Evolutionary conservation across 2,888 invertebrate species (phyloP).

Genomic region (Kuschelorhynchus macadamiae): DNA sequence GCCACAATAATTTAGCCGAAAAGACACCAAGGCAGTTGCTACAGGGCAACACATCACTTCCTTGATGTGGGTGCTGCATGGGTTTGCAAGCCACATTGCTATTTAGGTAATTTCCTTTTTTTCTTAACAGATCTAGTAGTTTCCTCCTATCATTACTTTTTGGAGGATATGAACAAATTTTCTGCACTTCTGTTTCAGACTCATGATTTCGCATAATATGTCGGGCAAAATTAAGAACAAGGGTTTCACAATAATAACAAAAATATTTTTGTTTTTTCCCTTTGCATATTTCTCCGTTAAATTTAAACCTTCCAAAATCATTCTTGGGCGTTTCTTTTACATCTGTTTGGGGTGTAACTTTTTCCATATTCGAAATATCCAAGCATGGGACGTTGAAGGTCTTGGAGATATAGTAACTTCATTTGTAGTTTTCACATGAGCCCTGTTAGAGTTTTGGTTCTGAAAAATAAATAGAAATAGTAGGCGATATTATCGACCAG

Average conservation of each 20-base stretch:
- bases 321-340: no score
- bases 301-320: constrained; percentile 5
- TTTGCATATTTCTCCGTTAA: constrained; percentile 12
- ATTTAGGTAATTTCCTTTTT: constrained; percentile 42
- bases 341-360: no score
- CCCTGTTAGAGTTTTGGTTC: no score
- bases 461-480: no score
- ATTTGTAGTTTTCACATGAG: no score
- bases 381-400: no score
- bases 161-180: constrained; percentile 11
- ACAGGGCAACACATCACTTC: constrained; percentile 27
- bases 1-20: constrained; percentile 16
- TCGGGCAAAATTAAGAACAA: constrained; percentile 44
- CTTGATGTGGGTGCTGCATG: neutral
- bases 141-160: neutral
- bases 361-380: no score
- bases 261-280: constrained; percentile 28
- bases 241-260: constrained; percentile 36
- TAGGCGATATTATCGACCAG: no score
- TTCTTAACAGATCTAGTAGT: constrained; percentile 34
- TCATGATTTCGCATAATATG: constrained; percentile 39
- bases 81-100: constrained; percentile 28
- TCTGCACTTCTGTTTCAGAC: constrained; percentile 33
- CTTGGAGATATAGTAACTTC: no score
- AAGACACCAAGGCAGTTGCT: constrained; percentile 35